Base-by-base conservation (phyloP, 2,797 vertebrate genomes). In the Sebastes glaucus region DNA sequence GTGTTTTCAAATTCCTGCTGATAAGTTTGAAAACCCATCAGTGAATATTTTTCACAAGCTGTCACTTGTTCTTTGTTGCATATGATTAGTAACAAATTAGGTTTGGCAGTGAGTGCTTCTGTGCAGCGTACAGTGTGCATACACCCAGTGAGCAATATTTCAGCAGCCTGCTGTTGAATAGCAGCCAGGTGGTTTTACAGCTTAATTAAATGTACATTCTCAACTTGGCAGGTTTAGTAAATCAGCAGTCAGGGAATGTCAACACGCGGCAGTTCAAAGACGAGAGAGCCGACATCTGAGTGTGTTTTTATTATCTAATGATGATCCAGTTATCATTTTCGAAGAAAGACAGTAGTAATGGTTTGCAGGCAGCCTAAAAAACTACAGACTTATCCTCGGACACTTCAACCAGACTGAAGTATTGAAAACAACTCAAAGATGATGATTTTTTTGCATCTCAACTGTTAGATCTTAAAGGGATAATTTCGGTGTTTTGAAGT, bases 151-250 rank as follows among this genome's bases (percentile, higher is more conserved):
- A 86, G 59, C 35, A 73, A 70, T 79, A 77, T 79, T 80, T 89
- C 70, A 81, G 25, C 65, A 71, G 66, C 11, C 74, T 71, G 62
- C 66, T 74, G 77, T 78, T 91, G 77, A 87, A 78, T 46, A 80
- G 20, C 75, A 62, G 79, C 82, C 90, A 88, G 62, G 70, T 83
- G 68, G 72, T 71, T 79, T 80, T 67, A 80, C 59, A 68, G 64
- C 66, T 71, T 82, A 85, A 92, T 89, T 77, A 81, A 85, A 81
- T 79, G 32, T 74, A 82, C 65, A 71, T 88, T 82, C 72, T 87
- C n/a, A 55, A 74, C 59, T 86, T 89, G 82, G 83, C 84, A 86
- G 70, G 25, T 72, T 83, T 30, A 10, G 72, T 70, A 70, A 91
- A 87, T 87, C 64, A 85, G 59, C 71, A 80, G 82, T 80, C 46